Conservation (phyloP, 2,888 invertebrate genomes). For the Melanchra persicariae region DNA sequence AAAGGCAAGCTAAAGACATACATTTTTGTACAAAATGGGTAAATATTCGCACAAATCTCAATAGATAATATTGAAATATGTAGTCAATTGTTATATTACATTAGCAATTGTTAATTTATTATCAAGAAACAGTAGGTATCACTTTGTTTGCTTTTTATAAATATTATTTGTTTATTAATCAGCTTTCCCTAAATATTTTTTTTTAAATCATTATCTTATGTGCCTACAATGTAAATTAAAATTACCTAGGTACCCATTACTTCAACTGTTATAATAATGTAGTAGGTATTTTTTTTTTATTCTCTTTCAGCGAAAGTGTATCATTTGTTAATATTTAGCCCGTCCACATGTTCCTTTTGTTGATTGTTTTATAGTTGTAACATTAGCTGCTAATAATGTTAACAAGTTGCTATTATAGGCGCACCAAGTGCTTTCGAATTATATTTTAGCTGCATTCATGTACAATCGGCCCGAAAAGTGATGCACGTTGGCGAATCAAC, state of each 20-base stretch:
- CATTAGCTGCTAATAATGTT: slow-evolving; percentile 68
- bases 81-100: slow-evolving; percentile 28
- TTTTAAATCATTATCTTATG: slow-evolving; percentile 5
- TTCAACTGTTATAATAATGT: slow-evolving; percentile 30
- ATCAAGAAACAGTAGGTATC: not conserved
- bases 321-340: slow-evolving; percentile 67
- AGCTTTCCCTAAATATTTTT: slow-evolving; percentile 6
- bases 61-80: slow-evolving; percentile 47
- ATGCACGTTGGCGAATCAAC: slow-evolving; percentile 37
- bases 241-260: slow-evolving; percentile 16
- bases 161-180: not conserved
- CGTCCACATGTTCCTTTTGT: slow-evolving; percentile 71
- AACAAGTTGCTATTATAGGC: slow-evolving; percentile 63
- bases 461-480: slow-evolving; percentile 55
- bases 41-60: slow-evolving; percentile 69
- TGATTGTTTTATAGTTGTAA: slow-evolving; percentile 66
- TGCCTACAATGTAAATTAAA: too few species aligned
- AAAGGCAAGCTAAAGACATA: slow-evolving; percentile 15
- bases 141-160: not conserved
- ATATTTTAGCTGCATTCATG: slow-evolving; percentile 61
- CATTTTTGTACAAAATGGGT: slow-evolving; percentile 52
- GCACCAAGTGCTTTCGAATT: slow-evolving; percentile 73
- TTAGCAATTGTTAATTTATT: slow-evolving; percentile 9
- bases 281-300: slow-evolving; percentile 8
- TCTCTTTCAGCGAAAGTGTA: slow-evolving; percentile 19